Evolutionary conservation across 2,797 vertebrate species (phyloP).

Genomic region (Clangula hyemalis): DNA sequence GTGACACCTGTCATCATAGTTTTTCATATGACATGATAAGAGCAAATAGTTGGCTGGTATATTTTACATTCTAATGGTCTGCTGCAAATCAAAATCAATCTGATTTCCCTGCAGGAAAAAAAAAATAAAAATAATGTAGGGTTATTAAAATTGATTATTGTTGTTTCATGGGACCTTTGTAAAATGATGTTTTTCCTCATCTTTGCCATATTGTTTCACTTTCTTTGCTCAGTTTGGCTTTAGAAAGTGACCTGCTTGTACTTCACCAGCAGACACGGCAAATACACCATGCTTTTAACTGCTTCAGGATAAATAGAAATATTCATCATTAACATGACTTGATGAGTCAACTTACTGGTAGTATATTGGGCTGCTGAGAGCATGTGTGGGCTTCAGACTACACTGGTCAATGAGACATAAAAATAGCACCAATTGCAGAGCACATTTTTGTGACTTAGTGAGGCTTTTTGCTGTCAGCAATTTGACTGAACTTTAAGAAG

Average conservation of each 20-base stretch:
- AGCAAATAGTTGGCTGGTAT: background rate
- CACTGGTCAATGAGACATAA: slow-evolving; percentile 44
- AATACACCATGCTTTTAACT: background rate
- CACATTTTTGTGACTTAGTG: slow-evolving; percentile 26
- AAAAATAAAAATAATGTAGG: background rate
- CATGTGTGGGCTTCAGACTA: slow-evolving; percentile 3
- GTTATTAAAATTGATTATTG: background rate
- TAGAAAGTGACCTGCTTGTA: background rate
- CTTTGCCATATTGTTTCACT: background rate
- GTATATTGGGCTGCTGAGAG: background rate
- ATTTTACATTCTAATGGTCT: background rate
- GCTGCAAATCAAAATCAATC: background rate
- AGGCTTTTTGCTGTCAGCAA: slow-evolving; percentile 28
- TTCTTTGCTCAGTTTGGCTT: background rate
- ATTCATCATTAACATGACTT: background rate
- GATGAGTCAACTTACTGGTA: background rate
- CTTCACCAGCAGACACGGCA: background rate
- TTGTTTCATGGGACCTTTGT: background rate
- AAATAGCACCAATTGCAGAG: slow-evolving; percentile 45
- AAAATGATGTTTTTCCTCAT: background rate
- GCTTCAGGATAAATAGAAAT: slow-evolving; percentile 31
- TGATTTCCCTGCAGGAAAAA: background rate
- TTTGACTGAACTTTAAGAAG: background rate
- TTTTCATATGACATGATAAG: background rate
- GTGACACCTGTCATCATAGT: background rate